These are phyloP conservation scores for Laticauda colubrina DNA, from an alignment of 2,113 vertebrate genomes.

Conservation along the genomic window DNA sequence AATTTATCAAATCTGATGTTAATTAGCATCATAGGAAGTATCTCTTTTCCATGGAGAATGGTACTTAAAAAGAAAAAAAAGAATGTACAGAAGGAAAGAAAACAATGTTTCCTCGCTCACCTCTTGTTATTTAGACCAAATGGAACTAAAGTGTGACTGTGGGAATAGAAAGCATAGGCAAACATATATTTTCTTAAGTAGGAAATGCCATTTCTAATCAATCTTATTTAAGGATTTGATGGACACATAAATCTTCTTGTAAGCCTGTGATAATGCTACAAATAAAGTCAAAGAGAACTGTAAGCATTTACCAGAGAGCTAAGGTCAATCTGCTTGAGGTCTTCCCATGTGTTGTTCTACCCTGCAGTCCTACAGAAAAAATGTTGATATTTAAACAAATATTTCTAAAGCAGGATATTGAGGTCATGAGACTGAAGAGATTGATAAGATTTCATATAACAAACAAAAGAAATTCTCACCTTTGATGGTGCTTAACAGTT, in stretches of 20 bases:
- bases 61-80: constrained; percentile 40
- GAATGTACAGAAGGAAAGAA: constrained; percentile 45
- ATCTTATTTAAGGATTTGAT: constrained; percentile 39
- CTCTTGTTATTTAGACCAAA: constrained; percentile 56
- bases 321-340: constrained; percentile 48
- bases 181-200: constrained; percentile 31
- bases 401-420: constrained; percentile 58
- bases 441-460: constrained; percentile 40
- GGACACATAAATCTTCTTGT: constrained; percentile 52
- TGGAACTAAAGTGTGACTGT: constrained; percentile 55
- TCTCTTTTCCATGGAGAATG: constrained; percentile 66
- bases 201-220: constrained; percentile 59
- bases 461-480: constrained; percentile 49
- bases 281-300: constrained; percentile 44
- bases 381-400: constrained; percentile 50
- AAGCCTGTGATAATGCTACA: constrained; percentile 29
- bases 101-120: constrained; percentile 44
- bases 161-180: constrained; percentile 36
- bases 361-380: constrained; percentile 51
- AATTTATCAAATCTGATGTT: constrained; percentile 49
- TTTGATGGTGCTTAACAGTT: constrained; percentile 50
- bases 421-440: constrained; percentile 43
- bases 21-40: constrained; percentile 66
- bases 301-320: constrained; percentile 48
- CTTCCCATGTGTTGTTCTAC: constrained; percentile 53